phyloP scores from a whole-genome alignment of 1,140 invertebrate species.

The Brachionus manjavacas region DNA sequence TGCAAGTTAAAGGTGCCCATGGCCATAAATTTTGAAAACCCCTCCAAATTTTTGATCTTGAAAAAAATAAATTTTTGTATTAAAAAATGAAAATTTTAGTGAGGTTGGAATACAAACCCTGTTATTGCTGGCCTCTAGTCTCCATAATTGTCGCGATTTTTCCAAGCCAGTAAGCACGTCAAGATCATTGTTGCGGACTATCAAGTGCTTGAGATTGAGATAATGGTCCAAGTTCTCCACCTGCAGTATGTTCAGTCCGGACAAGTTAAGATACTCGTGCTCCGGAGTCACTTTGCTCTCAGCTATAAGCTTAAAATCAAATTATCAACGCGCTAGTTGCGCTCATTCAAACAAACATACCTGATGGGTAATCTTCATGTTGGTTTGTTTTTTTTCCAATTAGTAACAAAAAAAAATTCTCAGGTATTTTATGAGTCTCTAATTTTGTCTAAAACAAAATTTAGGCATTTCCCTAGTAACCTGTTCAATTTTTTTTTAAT shows the following conservation, averaged over 20 bases:
- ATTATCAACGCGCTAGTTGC: conserved; percentile 30
- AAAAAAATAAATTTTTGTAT: background rate
- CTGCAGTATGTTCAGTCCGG: conserved; percentile 44
- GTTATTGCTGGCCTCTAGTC: conserved; percentile 52
- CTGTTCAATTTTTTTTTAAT: background rate
- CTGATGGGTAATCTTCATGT: conserved; percentile 57
- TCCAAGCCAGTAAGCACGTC: conserved; percentile 48
- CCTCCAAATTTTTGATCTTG: conserved; percentile 48
- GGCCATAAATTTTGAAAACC: conserved; percentile 50
- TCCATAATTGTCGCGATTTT: conserved; percentile 51
- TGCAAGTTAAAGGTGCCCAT: conserved; percentile 52
- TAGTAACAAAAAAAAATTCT: background rate
- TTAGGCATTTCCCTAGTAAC: conserved; percentile 33
- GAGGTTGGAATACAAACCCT: conserved; percentile 46
- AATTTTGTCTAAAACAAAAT: conserved; percentile 3
- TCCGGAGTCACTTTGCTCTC: conserved; percentile 45
- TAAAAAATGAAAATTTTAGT: background rate
- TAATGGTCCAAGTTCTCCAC: conserved; percentile 48
- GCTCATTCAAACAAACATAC: conserved; percentile 59
- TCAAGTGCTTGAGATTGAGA: conserved; percentile 48
- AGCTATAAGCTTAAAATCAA: conserved; percentile 12
- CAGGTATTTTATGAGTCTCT: conserved; percentile 17
- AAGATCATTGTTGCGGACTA: conserved; percentile 49
- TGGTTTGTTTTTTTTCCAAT: background rate
- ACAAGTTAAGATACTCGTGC: conserved; percentile 55